These are phyloP conservation scores for Trachelipus rathkii DNA, from an alignment of 1,140 invertebrate species.

Conservation along the genomic window DNA sequence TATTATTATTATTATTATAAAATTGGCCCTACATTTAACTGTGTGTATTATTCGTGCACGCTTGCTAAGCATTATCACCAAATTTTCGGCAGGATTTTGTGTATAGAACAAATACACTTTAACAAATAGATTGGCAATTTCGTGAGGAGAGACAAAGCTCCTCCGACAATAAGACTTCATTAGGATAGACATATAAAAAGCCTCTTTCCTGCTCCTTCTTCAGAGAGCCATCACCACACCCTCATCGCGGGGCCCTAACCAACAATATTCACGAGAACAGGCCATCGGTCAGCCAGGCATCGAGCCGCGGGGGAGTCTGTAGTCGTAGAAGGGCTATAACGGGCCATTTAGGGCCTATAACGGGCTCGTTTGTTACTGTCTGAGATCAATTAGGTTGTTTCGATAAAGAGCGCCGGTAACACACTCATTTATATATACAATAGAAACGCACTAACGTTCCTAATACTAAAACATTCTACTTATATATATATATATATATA, in stretches of 20 bases:
- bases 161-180: not conserved
- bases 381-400: slow-evolving; percentile 34
- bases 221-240: not conserved
- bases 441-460: too few species aligned
- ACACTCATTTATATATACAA: not conserved
- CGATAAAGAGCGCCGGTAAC: slow-evolving; percentile 11
- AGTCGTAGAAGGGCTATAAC: not conserved
- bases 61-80: not conserved
- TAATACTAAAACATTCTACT: too few species aligned
- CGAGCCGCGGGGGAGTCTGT: not conserved
- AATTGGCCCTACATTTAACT: not conserved
- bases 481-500: too few species aligned
- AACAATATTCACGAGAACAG: not conserved
- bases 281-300: not conserved
- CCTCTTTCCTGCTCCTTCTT: not conserved
- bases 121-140: not conserved
- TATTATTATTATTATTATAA: not conserved
- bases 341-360: slow-evolving; percentile 30
- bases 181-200: not conserved
- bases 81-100: too few species aligned
- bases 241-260: not conserved
- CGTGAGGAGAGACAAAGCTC: not conserved
- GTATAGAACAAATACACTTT: not conserved
- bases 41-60: not conserved
- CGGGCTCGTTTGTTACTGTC: slow-evolving; percentile 35